Base-by-base conservation (phyloP, 2,888 invertebrate genomes). In the Isoperla grammatica region DNA sequence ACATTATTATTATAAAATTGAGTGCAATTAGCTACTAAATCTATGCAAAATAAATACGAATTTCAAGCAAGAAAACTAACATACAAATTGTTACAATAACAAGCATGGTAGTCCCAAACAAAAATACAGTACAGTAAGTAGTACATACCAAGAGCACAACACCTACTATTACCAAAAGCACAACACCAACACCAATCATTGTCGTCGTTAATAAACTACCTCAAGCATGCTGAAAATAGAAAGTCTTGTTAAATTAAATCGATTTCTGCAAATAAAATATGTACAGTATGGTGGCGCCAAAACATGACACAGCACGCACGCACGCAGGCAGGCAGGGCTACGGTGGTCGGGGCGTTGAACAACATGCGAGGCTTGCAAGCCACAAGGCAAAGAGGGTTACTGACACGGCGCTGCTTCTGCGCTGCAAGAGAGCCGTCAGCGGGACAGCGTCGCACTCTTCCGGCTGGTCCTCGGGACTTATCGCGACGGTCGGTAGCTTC, bases 401-500 rank as follows among this genome's bases (percentile, higher is more conserved):
- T 63, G 61, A 61, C 64, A 63, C 64, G 39, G 63, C 61, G 56
- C 64, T 64, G 50, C 63, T 64, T 55, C 64, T 63, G 50, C 63
- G 56, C 17, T 63, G 63, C 56, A 61, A 56, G 13, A 59, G 64
- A 67, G 72, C 68, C 71, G 72, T 65, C 71, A 61, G 54, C 6
- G 61, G 48, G 46, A 61, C 42, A 9, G 42, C 45, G 17, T 63
- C 63, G 29, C 54, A 54, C 49, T 63, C 61, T 42, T 63, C 63
- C 35, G 54, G 63, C 39, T 59, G 60, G 66, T 78, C 78, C 69
- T 77, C 77, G 65, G 80, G 79, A 70, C 79, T 80, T 72, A 75
- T 79, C 66, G 78, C 77, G 68, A 79, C 75, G 64, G 80, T 77
- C 66, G 80, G 76, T 69, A 79, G 74, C 72, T 80, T 80, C 8